phyloP scores from a whole-genome alignment of 2,797 vertebrate species.

The Bufotes viridis region DNA sequence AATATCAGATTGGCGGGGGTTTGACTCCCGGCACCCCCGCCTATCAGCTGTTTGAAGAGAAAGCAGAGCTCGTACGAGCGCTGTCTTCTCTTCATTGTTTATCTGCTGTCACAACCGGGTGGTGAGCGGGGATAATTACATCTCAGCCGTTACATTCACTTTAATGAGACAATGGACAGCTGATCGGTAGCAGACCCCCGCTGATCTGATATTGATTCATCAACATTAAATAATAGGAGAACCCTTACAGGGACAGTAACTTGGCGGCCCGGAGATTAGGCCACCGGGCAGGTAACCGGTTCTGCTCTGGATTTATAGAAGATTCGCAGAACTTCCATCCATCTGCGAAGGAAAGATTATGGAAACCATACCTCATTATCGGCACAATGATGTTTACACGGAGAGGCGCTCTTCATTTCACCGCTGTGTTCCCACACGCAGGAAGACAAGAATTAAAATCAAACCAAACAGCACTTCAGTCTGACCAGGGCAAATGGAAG shows the following conservation, averaged over 20 bases:
- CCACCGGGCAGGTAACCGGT: background rate
- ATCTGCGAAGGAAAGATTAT: background rate
- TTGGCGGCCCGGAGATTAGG: background rate
- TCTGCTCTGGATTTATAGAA: background rate
- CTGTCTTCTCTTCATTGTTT: too few species aligned
- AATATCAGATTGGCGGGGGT: too few species aligned
- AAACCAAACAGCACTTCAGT: constrained; percentile 30
- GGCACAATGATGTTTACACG: background rate
- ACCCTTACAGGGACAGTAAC: background rate
- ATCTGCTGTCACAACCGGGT: too few species aligned
- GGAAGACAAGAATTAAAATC: constrained; percentile 34
- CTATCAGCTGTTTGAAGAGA: too few species aligned
- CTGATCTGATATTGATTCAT: too few species aligned
- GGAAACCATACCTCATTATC: background rate
- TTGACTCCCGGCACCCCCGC: too few species aligned
- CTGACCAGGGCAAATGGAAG: constrained; percentile 28
- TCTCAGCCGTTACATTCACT: too few species aligned
- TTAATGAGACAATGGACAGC: too few species aligned
- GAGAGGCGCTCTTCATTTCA: background rate
- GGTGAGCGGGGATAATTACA: too few species aligned
- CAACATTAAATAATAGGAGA: too few species aligned
- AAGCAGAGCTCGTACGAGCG: too few species aligned
- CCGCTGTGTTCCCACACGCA: background rate
- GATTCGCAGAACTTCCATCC: background rate
- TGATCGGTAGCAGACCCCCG: too few species aligned